These are phyloP conservation scores for Halocynthia aurantium DNA, from an alignment of 23 tunicate genomes.

Conservation along the genomic window DNA sequence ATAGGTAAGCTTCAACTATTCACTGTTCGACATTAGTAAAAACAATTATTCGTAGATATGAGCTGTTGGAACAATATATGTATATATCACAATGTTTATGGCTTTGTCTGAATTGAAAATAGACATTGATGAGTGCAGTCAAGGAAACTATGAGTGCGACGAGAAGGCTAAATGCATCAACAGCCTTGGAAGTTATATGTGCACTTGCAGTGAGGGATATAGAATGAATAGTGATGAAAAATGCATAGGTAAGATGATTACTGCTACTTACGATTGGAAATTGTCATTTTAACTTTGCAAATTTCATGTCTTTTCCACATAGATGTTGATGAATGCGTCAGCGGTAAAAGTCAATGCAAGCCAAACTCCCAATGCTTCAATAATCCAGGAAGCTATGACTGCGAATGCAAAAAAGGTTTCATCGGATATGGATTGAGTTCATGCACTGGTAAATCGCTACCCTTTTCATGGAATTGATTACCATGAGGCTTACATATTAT, in stretches of 20 bases:
- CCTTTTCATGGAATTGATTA: no score
- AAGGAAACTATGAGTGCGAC: constrained; percentile 4
- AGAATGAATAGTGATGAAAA: constrained; percentile 11
- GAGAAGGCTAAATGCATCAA: constrained; percentile 30
- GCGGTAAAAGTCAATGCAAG: constrained; percentile 1
- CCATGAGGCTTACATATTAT: no score
- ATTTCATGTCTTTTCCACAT: no score
- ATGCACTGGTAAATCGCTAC: constrained; percentile 22
- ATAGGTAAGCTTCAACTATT: constrained; percentile 9
- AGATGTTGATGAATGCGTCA: constrained; percentile 47
- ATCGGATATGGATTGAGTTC: constrained; percentile 3
- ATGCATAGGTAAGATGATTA: constrained; percentile 27
- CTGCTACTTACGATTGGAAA: no score
- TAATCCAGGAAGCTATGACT: constrained; percentile 32
- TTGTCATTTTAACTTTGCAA: no score
- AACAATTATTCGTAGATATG: no score
- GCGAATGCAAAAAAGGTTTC: constrained; percentile 32
- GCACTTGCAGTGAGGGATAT: constrained; percentile 28
- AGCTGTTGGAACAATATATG: no score
- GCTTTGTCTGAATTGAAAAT: background rate
- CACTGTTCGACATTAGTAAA: no score
- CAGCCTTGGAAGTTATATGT: constrained; percentile 26
- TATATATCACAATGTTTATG: no score
- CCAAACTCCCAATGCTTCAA: constrained; percentile 23
- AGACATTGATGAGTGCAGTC: constrained; percentile 9